Evolutionary conservation across 2,113 vertebrate species (phyloP).

Genomic region (Serilophus lunatus): DNA sequence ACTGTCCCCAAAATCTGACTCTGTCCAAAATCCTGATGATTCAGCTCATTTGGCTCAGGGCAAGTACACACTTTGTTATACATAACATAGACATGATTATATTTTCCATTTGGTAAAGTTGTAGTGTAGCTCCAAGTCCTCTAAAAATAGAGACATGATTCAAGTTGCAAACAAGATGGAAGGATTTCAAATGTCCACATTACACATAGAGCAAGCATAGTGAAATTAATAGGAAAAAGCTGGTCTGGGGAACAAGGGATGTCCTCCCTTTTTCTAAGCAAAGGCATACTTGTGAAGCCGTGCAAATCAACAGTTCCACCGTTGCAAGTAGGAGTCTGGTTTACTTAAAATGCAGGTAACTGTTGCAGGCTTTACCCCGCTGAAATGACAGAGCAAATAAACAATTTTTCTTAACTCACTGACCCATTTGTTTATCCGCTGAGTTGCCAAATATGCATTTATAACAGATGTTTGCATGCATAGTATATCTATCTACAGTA

Average conservation of each 20-base stretch:
- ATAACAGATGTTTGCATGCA: not conserved
- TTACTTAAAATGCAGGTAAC: not conserved
- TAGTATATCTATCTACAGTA: not conserved
- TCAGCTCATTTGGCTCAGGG: conserved; percentile 43
- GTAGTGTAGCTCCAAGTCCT: not conserved
- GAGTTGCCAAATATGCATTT: not conserved
- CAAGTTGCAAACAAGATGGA: conserved; percentile 61
- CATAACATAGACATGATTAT: conserved; percentile 48
- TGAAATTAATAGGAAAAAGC: conserved; percentile 51
- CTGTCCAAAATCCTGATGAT: conserved; percentile 13
- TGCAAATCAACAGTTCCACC: not conserved
- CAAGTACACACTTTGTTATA: conserved; percentile 27
- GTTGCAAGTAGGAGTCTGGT: not conserved
- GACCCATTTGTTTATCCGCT: conserved; percentile 26
- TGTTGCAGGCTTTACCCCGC: not conserved
- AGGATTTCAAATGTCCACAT: conserved; percentile 31
- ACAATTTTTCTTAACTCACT: conserved; percentile 5
- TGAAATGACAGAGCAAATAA: conserved; percentile 42
- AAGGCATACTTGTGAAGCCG: not conserved
- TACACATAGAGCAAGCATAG: not conserved
- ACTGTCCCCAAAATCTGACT: conserved; percentile 23
- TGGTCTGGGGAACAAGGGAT: not conserved
- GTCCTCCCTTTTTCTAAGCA: not conserved
- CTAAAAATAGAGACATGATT: conserved; percentile 61
- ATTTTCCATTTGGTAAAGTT: conserved; percentile 65